Conservation (phyloP, 2,797 vertebrate genomes). For the Acrossocheilus wenchowensis region DNA sequence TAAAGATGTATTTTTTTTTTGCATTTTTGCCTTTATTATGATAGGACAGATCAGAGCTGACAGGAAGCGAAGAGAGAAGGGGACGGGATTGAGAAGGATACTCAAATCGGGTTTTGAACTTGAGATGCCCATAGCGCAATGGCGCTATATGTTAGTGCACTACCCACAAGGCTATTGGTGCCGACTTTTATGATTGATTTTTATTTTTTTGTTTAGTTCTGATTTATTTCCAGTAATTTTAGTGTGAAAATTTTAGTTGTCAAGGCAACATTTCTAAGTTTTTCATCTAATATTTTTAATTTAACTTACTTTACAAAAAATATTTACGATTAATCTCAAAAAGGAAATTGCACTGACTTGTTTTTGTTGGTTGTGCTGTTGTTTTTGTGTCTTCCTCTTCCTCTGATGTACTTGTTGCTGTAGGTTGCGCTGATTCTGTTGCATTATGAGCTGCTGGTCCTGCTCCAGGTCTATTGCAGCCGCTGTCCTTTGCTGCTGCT, state of each 20-base stretch:
- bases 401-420: slow-evolving; percentile 64
- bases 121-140: too few species aligned
- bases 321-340: neutral
- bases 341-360: neutral
- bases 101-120: neutral
- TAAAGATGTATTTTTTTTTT: too few species aligned
- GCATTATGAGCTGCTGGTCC: slow-evolving; percentile 64
- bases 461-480: slow-evolving; percentile 60
- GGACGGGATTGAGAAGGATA: neutral
- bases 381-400: slow-evolving; percentile 62
- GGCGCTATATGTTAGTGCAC: too few species aligned
- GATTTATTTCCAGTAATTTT: neutral
- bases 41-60: neutral
- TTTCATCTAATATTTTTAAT: neutral
- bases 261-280: neutral
- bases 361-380: slow-evolving; percentile 28
- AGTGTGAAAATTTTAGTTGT: neutral
- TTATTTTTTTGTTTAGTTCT: neutral
- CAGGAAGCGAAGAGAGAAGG: neutral
- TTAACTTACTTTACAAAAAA: neutral
- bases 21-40: too few species aligned
- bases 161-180: neutral
- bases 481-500: slow-evolving; percentile 18
- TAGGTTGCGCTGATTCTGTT: slow-evolving; percentile 61
- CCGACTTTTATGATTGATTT: neutral